Percentiles rank a stretch among this genome's conserved stretches.
Evolutionary conservation across 2,888 invertebrate genomes (phyloP).

Genomic region (Acrobasis suavella): DNA sequence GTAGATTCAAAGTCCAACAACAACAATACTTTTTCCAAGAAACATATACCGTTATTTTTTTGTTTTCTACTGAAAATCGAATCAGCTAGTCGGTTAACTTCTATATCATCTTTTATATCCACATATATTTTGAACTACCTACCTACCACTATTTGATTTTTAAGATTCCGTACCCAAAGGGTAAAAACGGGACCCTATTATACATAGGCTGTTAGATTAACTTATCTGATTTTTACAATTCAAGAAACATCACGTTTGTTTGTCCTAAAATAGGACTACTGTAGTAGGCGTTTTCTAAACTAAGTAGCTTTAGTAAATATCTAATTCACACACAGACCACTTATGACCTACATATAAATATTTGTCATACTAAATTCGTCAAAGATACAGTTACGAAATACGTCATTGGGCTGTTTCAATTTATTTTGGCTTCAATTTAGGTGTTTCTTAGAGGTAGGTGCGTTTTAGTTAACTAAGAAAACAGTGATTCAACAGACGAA

Average conservation of each 20-base stretch:
- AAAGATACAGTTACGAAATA: constrained; percentile 62
- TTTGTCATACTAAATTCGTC: constrained; percentile 49
- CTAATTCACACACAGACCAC: constrained; percentile 19
- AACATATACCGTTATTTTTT: too few species aligned
- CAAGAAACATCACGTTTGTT: constrained; percentile 1
- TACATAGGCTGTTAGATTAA: neutral
- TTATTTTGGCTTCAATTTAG: constrained; percentile 76
- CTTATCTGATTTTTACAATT: neutral
- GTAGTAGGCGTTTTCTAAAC: constrained; percentile 1
- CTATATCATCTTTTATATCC: too few species aligned
- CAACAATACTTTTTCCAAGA: too few species aligned
- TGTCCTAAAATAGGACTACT: constrained; percentile 3
- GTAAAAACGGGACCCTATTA: too few species aligned
- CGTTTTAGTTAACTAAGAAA: constrained; percentile 54
- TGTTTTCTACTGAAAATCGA: too few species aligned
- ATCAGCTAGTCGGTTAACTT: too few species aligned
- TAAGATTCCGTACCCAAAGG: too few species aligned
- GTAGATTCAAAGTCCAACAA: too few species aligned
- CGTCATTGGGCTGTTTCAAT: constrained; percentile 64
- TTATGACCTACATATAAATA: constrained; percentile 36
- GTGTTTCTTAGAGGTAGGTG: constrained; percentile 61
- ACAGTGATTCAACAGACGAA: constrained; percentile 29
- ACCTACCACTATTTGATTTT: too few species aligned
- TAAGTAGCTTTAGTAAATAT: constrained; percentile 10
- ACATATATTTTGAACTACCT: too few species aligned